These are phyloP conservation scores for Clamator glandarius DNA, from an alignment of 2,797 vertebrate genomes.

Conservation along the genomic window DNA sequence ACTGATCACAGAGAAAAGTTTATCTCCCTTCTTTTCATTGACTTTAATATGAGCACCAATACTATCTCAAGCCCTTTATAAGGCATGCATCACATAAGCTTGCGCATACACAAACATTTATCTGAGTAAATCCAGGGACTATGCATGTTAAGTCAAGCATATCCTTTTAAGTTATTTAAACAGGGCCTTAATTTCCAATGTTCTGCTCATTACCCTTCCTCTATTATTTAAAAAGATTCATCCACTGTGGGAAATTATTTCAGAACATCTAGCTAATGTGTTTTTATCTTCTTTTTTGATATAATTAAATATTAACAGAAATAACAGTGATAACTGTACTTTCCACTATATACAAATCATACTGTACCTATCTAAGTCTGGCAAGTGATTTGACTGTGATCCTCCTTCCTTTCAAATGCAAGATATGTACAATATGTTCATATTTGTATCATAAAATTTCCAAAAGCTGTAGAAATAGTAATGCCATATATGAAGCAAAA, in stretches of 20 bases:
- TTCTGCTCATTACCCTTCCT: background rate
- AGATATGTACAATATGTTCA: background rate
- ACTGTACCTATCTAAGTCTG: background rate
- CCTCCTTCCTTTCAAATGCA: background rate
- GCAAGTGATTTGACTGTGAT: background rate
- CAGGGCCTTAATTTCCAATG: background rate
- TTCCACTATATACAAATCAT: background rate
- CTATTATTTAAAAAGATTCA: background rate
- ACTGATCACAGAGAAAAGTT: background rate
- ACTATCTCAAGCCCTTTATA: background rate
- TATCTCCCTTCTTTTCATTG: background rate
- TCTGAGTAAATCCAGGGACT: background rate
- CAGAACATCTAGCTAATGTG: background rate
- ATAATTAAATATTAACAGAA: background rate
- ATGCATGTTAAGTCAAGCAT: accelerated
- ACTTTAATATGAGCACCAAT: background rate
- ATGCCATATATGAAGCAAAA: background rate
- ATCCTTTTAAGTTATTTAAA: background rate
- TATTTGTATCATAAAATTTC: background rate
- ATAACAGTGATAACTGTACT: background rate
- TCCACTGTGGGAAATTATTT: background rate
- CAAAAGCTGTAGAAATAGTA: background rate
- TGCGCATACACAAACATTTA: background rate
- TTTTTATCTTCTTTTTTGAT: background rate
- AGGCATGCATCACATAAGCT: background rate